Conservation (phyloP, 2,113 vertebrate genomes). For the Pollimyrus isidori region DNA sequence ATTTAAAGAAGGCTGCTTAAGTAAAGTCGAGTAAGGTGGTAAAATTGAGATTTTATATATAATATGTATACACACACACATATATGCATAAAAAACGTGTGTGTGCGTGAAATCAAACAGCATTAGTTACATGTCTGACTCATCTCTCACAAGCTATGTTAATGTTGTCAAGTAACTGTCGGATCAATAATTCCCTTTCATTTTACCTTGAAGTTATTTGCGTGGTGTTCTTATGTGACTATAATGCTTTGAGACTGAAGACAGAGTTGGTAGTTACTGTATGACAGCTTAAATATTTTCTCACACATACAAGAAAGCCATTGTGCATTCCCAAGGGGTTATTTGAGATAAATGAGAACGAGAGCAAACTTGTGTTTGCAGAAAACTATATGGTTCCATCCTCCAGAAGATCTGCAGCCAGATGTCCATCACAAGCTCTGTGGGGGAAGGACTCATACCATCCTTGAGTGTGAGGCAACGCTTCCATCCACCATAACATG, state of each 20-base stretch:
- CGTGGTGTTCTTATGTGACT: background rate
- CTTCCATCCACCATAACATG: background rate
- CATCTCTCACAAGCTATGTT: background rate
- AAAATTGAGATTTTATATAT: background rate
- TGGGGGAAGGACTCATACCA: background rate
- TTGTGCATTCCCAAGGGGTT: background rate
- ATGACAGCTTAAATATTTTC: background rate
- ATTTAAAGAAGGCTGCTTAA: background rate
- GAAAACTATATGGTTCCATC: background rate
- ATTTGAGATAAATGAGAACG: background rate
- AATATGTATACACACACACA: too few relatives aligned
- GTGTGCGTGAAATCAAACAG: background rate
- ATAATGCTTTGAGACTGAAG: constrained; percentile 1
- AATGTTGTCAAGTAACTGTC: background rate
- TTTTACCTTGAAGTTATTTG: background rate
- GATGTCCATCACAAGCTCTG: background rate
- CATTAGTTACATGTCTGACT: background rate
- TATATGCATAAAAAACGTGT: background rate
- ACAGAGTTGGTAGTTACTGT: background rate
- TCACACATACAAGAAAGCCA: background rate
- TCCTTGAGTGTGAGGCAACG: background rate
- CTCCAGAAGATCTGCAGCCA: background rate
- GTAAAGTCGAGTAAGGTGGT: background rate
- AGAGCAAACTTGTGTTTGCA: background rate
- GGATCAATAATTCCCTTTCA: background rate